Conservation (phyloP, 2,113 vertebrate species). For the Ailuropoda melanoleuca region DNA sequence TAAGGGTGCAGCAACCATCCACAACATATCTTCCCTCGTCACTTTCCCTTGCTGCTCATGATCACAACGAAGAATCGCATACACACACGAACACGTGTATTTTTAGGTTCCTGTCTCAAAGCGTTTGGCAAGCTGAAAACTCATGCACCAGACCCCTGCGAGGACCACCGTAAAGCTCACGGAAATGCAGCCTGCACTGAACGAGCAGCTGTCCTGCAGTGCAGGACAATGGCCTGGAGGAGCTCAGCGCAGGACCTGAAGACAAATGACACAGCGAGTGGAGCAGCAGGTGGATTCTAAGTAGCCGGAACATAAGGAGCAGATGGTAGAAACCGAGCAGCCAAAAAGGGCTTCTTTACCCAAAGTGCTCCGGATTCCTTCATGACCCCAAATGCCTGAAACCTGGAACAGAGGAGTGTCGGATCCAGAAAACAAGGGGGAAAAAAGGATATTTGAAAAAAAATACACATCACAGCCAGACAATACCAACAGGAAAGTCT, state of each 20-base stretch:
- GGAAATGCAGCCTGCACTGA: not conserved
- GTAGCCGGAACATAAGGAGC: not conserved
- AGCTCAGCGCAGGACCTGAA: not conserved
- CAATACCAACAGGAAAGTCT: not conserved
- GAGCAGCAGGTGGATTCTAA: not conserved
- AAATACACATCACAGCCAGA: not conserved
- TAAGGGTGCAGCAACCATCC: not conserved
- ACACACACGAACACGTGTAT: not conserved
- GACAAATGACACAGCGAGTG: not conserved
- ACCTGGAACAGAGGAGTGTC: not conserved
- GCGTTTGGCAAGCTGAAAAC: slow-evolving; percentile 22
- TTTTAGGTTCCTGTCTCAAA: slow-evolving; percentile 57
- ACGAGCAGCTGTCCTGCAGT: not conserved
- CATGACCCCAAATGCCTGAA: not conserved
- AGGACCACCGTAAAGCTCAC: not conserved
- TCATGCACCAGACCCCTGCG: slow-evolving; percentile 10
- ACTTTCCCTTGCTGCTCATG: not conserved
- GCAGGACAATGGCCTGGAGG: not conserved
- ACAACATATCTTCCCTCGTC: not conserved
- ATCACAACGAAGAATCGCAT: not conserved
- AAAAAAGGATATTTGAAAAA: not conserved
- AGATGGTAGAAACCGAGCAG: not conserved
- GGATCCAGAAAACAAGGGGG: not conserved
- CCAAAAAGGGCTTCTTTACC: not conserved
- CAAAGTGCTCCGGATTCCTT: not conserved